A percentile compares a stretch with the other conserved stretches of the same genome.
Evolutionary conservation across 2,797 vertebrate genomes (phyloP).

Genomic region (Holocentrus rufus): DNA sequence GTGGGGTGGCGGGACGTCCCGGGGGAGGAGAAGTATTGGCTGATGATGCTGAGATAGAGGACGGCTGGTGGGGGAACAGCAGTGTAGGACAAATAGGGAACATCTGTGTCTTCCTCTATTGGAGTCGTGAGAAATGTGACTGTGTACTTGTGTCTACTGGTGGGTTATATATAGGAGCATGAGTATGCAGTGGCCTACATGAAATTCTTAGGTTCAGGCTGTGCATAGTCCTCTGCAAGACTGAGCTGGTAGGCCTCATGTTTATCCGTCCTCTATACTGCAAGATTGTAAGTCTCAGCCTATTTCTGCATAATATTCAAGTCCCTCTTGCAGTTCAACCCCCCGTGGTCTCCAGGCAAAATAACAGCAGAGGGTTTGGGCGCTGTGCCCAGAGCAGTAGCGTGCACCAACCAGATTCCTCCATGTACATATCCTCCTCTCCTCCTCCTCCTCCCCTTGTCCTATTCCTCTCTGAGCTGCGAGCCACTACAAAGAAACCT

Average conservation of each 20-base stretch:
- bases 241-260: conserved; percentile 15
- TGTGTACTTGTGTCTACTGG: conserved; percentile 6
- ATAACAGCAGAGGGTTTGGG: conserved; percentile 58
- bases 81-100: conserved; percentile 57
- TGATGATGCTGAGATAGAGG: conserved; percentile 39
- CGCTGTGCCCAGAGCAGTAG: conserved; percentile 64
- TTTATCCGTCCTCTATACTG: conserved; percentile 22
- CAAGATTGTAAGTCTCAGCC: conserved; percentile 23
- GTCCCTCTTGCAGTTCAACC: conserved; percentile 31
- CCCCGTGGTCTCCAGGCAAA: conserved; percentile 43
- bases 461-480: conserved; percentile 51
- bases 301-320: conserved; percentile 56
- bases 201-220: conserved; percentile 13
- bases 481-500: conserved; percentile 68
- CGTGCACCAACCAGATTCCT: conserved; percentile 57
- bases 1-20: conserved; percentile 41
- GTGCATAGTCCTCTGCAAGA: conserved; percentile 24
- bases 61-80: conserved; percentile 32
- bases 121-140: neutral
- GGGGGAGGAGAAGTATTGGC: conserved; percentile 40
- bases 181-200: conserved; percentile 8
- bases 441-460: conserved; percentile 37
- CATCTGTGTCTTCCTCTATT: conserved; percentile 57
- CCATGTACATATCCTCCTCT: conserved; percentile 31
- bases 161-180: conserved; percentile 4